Evolutionary conservation across 2,888 invertebrate genomes (phyloP), one percentile per base, ranked within the genome.

Genomic region (Ochropacha duplaris): DNA sequence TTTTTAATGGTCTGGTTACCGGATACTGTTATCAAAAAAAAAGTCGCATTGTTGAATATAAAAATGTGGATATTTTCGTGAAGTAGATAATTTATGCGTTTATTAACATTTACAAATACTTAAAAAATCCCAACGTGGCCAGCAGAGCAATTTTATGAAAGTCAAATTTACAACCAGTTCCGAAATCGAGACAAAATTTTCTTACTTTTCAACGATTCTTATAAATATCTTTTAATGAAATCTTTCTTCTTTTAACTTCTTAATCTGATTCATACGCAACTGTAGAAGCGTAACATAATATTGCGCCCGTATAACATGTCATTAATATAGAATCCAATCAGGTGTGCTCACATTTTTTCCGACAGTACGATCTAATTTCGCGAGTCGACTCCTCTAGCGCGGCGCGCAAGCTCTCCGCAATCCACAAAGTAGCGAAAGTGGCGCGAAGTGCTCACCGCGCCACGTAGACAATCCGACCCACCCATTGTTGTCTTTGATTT

Each of bases 391-490:
- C 73, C 70, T 68, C 71, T 63, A 74, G 61, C 73, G 66, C 61
- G 67, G 66, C 70, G 68, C 36, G 19, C 44, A 69, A 66, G 72
- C 79, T 78, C 86, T 83, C 77, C 78, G 81, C 86, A 84, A 86
- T 84, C 84, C 85, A 82, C 86, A 83, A 85, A 88, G 86, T 86
- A 87, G 87, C 83, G 84, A 89, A 89, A 90, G 88, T 89, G 88
- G 83, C 81, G 84, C 82, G 83, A 87, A 90, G 86, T 88, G 88
- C 84, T 82, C 81, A 78, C 79, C 74, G 52, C 28, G 78, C 71
- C 68, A 71, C 77, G 76, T 81, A 84, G 84, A 88, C 90, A 87
- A 89, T 87, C 84, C 84, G 76, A 72, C 71, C 71, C 75, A 72
- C 63, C 84, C 76, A 87, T 90, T 89, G 88, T 90, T 86, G 83